These are phyloP conservation scores for Pleuronectes platessa DNA, from an alignment of 2,113 vertebrate genomes.

Conservation along the genomic window DNA sequence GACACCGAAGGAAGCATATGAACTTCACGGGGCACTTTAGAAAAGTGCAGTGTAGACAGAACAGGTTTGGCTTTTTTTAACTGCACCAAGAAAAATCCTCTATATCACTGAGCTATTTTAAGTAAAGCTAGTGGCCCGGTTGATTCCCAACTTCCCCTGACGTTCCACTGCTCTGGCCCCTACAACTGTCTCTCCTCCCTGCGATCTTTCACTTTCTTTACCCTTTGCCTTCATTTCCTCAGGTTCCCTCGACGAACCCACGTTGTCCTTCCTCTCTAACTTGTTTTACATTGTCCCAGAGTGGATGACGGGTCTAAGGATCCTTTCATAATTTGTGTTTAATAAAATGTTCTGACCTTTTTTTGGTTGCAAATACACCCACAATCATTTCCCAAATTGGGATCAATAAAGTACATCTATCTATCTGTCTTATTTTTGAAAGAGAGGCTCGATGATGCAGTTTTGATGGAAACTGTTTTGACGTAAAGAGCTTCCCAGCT, in stretches of 20 bases:
- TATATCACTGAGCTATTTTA: slow-evolving; percentile 24
- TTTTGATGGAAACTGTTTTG: no score
- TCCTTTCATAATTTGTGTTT: no score
- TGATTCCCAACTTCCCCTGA: neutral
- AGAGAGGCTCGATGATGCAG: no score
- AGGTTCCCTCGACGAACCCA: neutral
- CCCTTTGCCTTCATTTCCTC: slow-evolving; percentile 1
- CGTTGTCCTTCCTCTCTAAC: neutral
- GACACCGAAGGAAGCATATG: no score
- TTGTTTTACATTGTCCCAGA: neutral
- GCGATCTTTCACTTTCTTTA: slow-evolving; percentile 12
- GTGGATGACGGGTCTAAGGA: neutral
- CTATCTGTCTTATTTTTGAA: no score
- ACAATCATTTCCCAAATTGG: no score
- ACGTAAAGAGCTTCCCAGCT: neutral
- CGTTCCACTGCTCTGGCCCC: slow-evolving; percentile 2
- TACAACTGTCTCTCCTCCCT: slow-evolving; percentile 12
- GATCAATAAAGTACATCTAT: no score
- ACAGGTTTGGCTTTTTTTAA: neutral
- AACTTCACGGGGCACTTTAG: no score
- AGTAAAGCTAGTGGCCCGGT: slow-evolving; percentile 19
- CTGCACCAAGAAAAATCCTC: neutral
- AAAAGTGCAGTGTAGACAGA: no score
- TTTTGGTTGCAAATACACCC: no score
- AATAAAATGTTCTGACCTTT: no score